Percentiles rank a stretch among this genome's conserved stretches.
Conservation (phyloP, 2,113 vertebrate species). For the Leiothrix lutea region DNA sequence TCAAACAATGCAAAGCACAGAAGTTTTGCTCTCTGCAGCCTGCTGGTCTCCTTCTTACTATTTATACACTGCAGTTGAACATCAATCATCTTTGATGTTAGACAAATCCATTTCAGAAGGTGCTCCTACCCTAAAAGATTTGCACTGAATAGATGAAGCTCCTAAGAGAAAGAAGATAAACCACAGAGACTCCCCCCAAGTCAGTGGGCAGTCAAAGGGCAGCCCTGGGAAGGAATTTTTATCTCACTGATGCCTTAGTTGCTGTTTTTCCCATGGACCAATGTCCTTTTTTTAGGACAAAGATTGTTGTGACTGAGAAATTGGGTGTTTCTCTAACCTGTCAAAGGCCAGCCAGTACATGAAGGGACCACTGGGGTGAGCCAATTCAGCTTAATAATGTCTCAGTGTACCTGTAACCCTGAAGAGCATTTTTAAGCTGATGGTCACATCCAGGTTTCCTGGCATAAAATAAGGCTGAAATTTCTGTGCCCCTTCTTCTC, state of each 20-base stretch:
- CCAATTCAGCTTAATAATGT: not conserved
- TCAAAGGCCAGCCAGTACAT: not conserved
- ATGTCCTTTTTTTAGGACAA: not conserved
- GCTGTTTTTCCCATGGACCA: not conserved
- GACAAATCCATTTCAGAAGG: not conserved
- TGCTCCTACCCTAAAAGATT: not conserved
- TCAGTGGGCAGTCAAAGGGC: not conserved
- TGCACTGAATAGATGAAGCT: not conserved
- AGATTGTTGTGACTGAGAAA: not conserved
- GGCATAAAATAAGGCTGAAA: not conserved
- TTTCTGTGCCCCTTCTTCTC: not conserved
- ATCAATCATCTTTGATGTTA: not conserved
- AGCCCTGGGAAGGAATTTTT: not conserved
- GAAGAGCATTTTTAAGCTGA: not conserved
- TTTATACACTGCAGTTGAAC: not conserved
- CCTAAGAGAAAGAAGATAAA: not conserved
- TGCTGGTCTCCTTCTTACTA: not conserved
- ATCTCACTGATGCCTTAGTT: not conserved
- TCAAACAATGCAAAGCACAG: not conserved
- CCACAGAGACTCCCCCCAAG: not conserved
- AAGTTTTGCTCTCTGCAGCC: not conserved
- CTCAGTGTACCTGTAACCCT: not conserved
- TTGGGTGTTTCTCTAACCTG: not conserved
- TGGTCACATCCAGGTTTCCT: not conserved
- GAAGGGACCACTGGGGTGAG: not conserved